These are phyloP conservation scores for Accipiter virgatus DNA, from an alignment of 2,113 vertebrate species.

Conservation along the genomic window DNA sequence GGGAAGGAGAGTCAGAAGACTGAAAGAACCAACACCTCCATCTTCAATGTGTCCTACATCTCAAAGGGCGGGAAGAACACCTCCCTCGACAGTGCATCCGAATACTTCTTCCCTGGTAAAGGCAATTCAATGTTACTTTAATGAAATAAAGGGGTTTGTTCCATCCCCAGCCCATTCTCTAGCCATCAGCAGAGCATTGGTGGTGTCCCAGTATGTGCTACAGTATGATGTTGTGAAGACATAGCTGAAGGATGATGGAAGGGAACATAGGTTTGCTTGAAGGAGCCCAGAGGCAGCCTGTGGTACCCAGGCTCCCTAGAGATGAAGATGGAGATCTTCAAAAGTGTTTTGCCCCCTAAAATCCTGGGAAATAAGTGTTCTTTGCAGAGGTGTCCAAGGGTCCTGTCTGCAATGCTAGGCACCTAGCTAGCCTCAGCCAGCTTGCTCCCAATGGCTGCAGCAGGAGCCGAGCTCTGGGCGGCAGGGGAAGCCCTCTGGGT, in stretches of 20 bases:
- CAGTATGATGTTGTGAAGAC: not conserved
- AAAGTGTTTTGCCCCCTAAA: not conserved
- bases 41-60: constrained; percentile 52
- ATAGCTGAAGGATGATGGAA: not conserved
- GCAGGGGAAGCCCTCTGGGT: not conserved
- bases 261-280: not conserved
- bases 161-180: not conserved
- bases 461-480: rapidly evolving
- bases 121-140: not conserved
- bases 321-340: not conserved
- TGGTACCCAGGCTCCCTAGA: not conserved
- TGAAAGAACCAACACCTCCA: not conserved
- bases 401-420: not conserved
- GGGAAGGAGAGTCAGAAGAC: not conserved
- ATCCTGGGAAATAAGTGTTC: rapidly evolving
- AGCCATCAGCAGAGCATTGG: not conserved
- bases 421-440: not conserved
- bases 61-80: constrained; percentile 43
- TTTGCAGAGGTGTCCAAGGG: not conserved
- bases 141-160: not conserved
- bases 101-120: constrained; percentile 59
- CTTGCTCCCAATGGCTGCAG: rapidly evolving
- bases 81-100: not conserved
- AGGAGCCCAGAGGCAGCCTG: not conserved
- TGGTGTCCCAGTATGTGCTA: not conserved